Percentiles rank a stretch among this genome's conserved stretches.
Evolutionary conservation across 2,888 invertebrate genomes (phyloP).

Genomic region (Orthosia gracilis): DNA sequence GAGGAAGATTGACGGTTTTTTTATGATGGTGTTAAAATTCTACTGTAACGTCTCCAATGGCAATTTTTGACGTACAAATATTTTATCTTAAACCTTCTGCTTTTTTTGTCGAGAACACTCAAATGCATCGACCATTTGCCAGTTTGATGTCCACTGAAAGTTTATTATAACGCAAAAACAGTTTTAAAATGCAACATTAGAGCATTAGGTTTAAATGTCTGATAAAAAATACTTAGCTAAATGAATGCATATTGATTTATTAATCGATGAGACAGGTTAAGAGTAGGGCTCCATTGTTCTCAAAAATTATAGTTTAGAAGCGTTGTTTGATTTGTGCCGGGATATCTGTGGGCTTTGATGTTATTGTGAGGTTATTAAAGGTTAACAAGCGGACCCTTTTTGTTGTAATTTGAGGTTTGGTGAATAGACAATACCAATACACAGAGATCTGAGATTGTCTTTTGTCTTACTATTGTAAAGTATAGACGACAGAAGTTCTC

Average conservation of each 20-base stretch:
- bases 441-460: background rate
- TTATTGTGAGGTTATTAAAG: slow-evolving; percentile 28
- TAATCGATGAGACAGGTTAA: slow-evolving; percentile 51
- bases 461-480: background rate
- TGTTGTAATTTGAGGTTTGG: slow-evolving; percentile 2
- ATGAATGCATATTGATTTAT: slow-evolving; percentile 54
- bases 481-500: too few species aligned
- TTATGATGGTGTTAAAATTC: background rate
- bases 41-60: background rate
- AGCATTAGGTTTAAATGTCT: too few species aligned
- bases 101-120: too few species aligned
- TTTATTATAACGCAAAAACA: too few species aligned
- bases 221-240: too few species aligned
- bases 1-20: background rate
- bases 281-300: slow-evolving; percentile 44
- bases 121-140: background rate
- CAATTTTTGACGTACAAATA: background rate
- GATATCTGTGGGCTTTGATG: background rate
- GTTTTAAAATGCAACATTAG: too few species aligned
- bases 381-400: slow-evolving; percentile 24
- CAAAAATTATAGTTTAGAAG: slow-evolving; percentile 45
- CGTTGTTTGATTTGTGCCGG: slow-evolving; percentile 29
- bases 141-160: too few species aligned
- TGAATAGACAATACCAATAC: slow-evolving; percentile 1
- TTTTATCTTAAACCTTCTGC: background rate